A percentile compares a stretch with the other conserved stretches of the same genome.
Conservation (phyloP, 2,113 vertebrate genomes). For the Ibidorhyncha struthersii region DNA sequence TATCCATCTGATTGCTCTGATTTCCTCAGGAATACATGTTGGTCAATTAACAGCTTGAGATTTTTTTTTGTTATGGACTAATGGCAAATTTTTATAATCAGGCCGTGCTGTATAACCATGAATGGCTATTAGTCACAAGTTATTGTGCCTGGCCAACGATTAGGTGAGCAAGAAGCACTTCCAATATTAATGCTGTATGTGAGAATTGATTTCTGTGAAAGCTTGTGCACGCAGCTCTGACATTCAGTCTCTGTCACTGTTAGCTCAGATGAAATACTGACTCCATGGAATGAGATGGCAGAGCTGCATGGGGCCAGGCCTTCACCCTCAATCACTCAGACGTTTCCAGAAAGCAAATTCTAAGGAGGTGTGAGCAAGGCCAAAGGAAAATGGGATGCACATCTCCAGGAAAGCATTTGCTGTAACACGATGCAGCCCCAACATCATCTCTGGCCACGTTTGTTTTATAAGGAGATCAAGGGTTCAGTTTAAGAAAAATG, state of each 20-base stretch:
- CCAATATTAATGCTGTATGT: not conserved
- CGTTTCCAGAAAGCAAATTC: not conserved
- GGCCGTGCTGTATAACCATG: not conserved
- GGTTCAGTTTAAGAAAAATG: not conserved
- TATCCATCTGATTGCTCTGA: not conserved
- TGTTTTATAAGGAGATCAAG: not conserved
- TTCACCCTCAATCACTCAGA: not conserved
- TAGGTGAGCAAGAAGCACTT: not conserved
- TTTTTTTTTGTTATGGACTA: not conserved
- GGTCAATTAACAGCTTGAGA: conserved; percentile 39
- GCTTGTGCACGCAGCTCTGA: not conserved
- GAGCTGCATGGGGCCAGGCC: conserved; percentile 16
- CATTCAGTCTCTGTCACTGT: conserved; percentile 21
- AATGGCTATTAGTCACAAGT: conserved; percentile 37
- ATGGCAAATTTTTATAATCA: not conserved
- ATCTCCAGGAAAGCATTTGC: not conserved
- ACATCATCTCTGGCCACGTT: not conserved
- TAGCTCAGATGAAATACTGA: not conserved
- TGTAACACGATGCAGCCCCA: not conserved
- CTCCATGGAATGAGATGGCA: not conserved
- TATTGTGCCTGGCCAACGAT: not conserved
- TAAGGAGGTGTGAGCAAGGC: not conserved
- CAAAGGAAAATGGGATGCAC: not conserved
- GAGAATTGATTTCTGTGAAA: conserved; percentile 43
- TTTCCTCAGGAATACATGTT: conserved; percentile 23